Base-by-base conservation (phyloP, 2,888 invertebrate genomes). In the Polydrusus cervinus region DNA sequence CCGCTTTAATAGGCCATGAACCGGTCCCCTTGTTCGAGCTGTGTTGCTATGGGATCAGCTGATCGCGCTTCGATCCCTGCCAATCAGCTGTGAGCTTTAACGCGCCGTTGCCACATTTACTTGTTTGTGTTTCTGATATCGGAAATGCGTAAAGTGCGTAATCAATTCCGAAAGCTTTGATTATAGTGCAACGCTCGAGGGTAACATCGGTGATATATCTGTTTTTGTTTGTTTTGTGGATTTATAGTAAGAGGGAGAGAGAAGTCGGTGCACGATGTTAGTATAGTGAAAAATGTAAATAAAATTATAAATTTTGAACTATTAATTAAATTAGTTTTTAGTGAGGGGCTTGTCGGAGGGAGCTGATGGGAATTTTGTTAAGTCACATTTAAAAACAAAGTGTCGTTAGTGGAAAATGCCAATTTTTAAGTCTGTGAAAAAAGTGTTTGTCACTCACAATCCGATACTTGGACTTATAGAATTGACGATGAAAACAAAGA, bases 21-120 rank as follows among this genome's bases (percentile, higher is more conserved):
- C 70, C 68, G 75, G 68, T 51, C 74, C 60, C 47, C 38, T 70
- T 25, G 65, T n/a, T 65, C 30, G 43, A 49, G 61, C 30, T 55
- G 20, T 68, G 68, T 74, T 77, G 74, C 77, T 71, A 74, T 40
- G 74, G 68, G 62, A 74, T 77, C 77, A 77, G 77, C 77, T 77
- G 77, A 74, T 76, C 71, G 18, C 16, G 57, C 38, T 30, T 40
- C 49, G 45, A 55, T 20, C 47, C 30, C 70, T 69, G 16, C 61
- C 71, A 53, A 74, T 77, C 74, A 77, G 77, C 68, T 74, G 76
- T 43, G 18, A n/a, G 38, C 20, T 25, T 30, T 7, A 6, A 7
- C 13, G 66, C 75, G 43, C 20, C 51, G 75, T 75, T 70, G 75
- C 66, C 75, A 14, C 16, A 18, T 9, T 20, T 2, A 3, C 34